phyloP scores from a whole-genome alignment of 1,140 invertebrate genomes.

The honey bee (Apis mellifera) region DNA sequence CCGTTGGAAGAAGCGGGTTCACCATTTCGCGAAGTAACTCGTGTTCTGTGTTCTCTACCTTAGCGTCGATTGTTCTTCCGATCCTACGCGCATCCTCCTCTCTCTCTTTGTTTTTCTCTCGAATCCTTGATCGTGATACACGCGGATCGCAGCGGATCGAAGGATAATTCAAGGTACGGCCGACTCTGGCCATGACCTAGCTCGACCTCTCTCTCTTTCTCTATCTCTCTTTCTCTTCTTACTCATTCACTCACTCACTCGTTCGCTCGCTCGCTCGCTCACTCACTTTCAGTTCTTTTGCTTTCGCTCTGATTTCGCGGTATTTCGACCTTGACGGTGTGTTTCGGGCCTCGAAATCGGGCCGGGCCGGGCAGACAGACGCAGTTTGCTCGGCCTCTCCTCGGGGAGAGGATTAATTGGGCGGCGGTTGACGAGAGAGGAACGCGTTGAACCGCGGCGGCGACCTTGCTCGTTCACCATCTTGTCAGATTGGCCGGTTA shows the following conservation, averaged over 20 bases:
- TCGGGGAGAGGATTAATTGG: background rate
- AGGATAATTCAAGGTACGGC: conserved; percentile 40
- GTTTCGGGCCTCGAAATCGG: background rate
- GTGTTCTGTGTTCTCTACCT: conserved; percentile 53
- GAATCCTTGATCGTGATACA: background rate
- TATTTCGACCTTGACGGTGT: background rate
- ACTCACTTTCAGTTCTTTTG: background rate
- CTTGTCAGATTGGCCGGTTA: background rate
- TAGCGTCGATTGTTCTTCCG: conserved; percentile 30
- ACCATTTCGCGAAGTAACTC: conserved; percentile 53
- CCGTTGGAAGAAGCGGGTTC: conserved; percentile 46
- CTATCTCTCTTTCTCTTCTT: background rate
- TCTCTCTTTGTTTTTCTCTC: background rate
- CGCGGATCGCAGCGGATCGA: background rate
- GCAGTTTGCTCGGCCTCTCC: background rate
- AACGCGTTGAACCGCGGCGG: background rate
- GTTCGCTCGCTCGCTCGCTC: too few relatives aligned
- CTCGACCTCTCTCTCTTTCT: background rate
- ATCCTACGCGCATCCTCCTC: background rate
- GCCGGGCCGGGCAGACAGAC: background rate
- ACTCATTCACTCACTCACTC: too few relatives aligned
- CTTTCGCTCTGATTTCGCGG: background rate
- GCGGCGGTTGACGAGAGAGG: conserved; percentile 1
- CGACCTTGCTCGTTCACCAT: background rate
- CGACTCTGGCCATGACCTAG: conserved; percentile 11